Percentiles rank a stretch among this genome's conserved stretches.
Evolutionary conservation across 1,140 invertebrate genomes (phyloP).

Genomic region (Eumaeus atala): DNA sequence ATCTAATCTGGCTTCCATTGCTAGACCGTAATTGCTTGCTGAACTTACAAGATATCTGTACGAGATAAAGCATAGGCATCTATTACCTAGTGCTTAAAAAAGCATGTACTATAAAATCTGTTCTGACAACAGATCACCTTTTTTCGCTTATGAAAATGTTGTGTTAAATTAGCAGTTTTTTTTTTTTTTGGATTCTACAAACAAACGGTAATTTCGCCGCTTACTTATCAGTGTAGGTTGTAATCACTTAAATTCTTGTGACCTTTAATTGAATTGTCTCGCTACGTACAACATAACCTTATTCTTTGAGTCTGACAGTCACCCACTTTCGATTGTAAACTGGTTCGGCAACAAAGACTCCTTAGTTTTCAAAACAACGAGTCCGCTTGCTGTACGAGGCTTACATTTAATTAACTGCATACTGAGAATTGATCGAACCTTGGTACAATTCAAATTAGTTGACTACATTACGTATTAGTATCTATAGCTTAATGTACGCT

Average conservation of each 20-base stretch:
- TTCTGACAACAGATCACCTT: too few relatives aligned
- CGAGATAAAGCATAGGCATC: too few relatives aligned
- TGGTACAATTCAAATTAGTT: constrained; percentile 21
- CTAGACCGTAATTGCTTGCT: too few relatives aligned
- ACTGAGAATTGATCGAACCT: constrained; percentile 13
- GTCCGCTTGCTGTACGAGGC: neutral
- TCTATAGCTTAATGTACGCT: too few relatives aligned
- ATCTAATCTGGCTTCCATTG: too few relatives aligned
- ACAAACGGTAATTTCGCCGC: neutral
- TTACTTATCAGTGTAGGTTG: neutral
- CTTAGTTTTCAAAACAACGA: constrained; percentile 7
- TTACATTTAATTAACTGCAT: constrained; percentile 3
- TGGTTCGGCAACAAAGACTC: constrained; percentile 28
- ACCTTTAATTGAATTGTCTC: constrained; percentile 60
- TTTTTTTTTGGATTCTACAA: too few relatives aligned
- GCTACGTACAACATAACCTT: constrained; percentile 34
- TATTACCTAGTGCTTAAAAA: too few relatives aligned
- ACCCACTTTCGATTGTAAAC: constrained; percentile 57
- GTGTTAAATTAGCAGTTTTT: too few relatives aligned
- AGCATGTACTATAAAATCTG: too few relatives aligned
- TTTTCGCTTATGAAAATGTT: too few relatives aligned
- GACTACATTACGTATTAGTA: neutral
- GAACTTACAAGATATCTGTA: too few relatives aligned
- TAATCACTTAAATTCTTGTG: constrained; percentile 15
- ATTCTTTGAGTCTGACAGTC: constrained; percentile 47